Conservation (phyloP, 2,797 vertebrate species). For the Poecile montanus region DNA sequence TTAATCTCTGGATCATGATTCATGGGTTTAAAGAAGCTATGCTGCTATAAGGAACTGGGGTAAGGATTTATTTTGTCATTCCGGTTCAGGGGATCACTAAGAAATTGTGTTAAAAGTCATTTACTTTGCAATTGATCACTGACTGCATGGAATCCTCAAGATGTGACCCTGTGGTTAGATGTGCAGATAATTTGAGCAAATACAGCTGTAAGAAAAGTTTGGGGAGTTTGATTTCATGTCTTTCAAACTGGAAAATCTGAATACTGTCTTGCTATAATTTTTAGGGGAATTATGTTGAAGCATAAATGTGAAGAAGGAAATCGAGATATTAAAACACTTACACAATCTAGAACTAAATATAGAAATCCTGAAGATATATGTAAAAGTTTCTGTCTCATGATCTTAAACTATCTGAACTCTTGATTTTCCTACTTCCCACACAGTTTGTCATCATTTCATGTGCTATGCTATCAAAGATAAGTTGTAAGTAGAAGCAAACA, state of each 20-base stretch:
- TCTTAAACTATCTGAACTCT: conserved; percentile 2
- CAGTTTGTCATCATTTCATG: not conserved
- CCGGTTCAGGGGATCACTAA: not conserved
- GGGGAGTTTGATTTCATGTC: not conserved
- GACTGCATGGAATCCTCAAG: not conserved
- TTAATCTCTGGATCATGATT: not conserved
- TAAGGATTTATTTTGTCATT: not conserved
- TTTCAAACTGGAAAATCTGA: not conserved
- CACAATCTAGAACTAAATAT: conserved; percentile 17
- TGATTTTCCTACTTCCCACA: not conserved
- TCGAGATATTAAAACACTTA: not conserved
- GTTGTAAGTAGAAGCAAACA: not conserved
- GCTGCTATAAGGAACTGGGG: not conserved
- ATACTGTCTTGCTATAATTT: not conserved
- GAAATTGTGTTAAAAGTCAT: not conserved
- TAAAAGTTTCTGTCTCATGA: not conserved
- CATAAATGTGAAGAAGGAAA: not conserved
- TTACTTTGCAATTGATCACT: not conserved
- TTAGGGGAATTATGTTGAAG: not conserved
- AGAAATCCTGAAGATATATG: not conserved
- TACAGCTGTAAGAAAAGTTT: not conserved
- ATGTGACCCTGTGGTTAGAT: not conserved
- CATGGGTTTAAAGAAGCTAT: not conserved
- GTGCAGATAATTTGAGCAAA: not conserved
- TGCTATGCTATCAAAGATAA: not conserved